Base-by-base conservation (phyloP, 1,140 invertebrate genomes). In the Formica selysi region DNA sequence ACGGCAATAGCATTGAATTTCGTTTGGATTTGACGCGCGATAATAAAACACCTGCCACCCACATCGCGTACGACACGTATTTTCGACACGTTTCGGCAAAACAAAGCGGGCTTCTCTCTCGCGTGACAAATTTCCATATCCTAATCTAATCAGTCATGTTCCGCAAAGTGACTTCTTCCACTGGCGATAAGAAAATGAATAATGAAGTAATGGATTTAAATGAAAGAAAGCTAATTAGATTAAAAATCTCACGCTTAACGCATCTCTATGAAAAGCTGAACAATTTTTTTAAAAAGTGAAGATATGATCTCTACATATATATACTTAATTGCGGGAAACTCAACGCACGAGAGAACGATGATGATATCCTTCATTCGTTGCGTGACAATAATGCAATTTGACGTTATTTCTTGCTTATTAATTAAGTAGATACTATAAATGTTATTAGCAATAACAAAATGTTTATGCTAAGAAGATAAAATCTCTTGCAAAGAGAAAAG, bases 1-100 rank as follows among this genome's bases (percentile, higher is more conserved):
- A 16, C 51, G 48, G 19, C 29, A 38, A 38, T 87, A 84, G 61
- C 85, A 76, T 87, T 88, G 57, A 87, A 87, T 89, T 87, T 79
- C 59, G 57, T 85, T 59, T 11, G 26, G 13, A 3, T 6, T 32
- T 3, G 2, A 26, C 36, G 29, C 38, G 41, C 36, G 61, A 85
- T 48, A 71, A 71, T n/a, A 29, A 61, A 74, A 85, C 48, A 73
- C 62, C 67, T 65, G 54, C 26, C 51, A 61, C 41, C 78, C 65
- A 38, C 22, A 54, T 26, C 57, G 62, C 32, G 13, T 51, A 41
- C 19, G 16, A 78, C 74, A 80, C 32, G n/a, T 32, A 38, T 26
- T 57, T 80, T 22, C 36, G 32, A 38, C 64, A 68, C 16, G 38
- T 41, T 26, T 8, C 36, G 13, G 7, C 26, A 38, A 38, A 8